phyloP scores from a whole-genome alignment of 2,888 invertebrate genomes.

The Andrena trimmerana region DNA sequence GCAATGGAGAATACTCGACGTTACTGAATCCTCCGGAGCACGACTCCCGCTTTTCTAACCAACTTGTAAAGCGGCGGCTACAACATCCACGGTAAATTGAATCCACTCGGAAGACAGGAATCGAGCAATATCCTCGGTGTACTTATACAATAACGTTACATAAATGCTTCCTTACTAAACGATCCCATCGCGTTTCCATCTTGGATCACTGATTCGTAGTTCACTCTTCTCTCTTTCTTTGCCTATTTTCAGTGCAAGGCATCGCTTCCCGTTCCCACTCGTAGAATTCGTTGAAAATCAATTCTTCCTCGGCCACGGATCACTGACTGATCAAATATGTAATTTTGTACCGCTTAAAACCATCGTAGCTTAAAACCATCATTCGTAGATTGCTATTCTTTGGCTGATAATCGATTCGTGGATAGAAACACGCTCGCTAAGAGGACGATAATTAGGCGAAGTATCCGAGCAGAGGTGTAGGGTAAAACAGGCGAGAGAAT shows the following conservation, averaged over 20 bases:
- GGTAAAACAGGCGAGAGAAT: neutral
- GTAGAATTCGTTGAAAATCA: neutral
- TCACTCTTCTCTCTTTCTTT: neutral
- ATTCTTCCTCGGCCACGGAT: neutral
- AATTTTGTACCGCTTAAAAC: too few species aligned
- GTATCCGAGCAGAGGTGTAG: neutral
- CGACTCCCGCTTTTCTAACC: neutral
- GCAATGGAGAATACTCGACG: neutral
- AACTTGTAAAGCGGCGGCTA: neutral
- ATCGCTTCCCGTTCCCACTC: neutral
- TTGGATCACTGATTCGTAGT: neutral
- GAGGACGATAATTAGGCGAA: neutral
- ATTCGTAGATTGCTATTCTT: neutral
- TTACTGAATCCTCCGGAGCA: neutral
- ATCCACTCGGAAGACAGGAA: slow-evolving; percentile 26
- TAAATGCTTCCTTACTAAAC: slow-evolving; percentile 2
- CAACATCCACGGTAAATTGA: slow-evolving; percentile 9
- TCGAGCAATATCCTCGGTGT: neutral
- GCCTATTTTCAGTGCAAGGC: neutral
- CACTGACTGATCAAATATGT: neutral
- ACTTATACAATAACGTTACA: slow-evolving; percentile 40
- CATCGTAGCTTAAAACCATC: too few species aligned
- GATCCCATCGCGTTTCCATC: neutral
- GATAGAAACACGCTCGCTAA: neutral
- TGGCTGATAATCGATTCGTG: slow-evolving; percentile 8